A percentile compares a stretch with the other conserved stretches of the same genome.
phyloP scores from a whole-genome alignment of 2,888 invertebrate genomes.

The Trimorus sp. region DNA sequence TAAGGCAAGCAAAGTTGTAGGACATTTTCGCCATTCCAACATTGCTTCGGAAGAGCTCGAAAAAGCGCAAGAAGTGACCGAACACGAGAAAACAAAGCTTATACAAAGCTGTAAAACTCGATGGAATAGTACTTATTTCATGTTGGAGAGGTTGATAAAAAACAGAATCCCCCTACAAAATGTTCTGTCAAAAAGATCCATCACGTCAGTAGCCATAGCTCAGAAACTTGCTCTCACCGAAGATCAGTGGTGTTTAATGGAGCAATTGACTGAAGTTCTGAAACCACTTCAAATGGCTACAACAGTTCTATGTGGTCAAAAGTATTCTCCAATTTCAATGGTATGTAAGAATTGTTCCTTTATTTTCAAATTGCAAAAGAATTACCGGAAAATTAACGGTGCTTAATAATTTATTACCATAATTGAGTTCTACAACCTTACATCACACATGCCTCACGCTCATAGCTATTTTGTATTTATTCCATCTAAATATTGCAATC shows the following conservation, averaged over 20 bases:
- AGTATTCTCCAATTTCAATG: not conserved
- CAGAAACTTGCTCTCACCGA: not conserved
- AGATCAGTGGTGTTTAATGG: not conserved
- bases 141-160: not conserved
- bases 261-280: not conserved
- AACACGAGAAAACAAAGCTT: not conserved
- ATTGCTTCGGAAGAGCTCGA: not conserved
- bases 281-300: constrained; percentile 4
- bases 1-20: constrained; percentile 10
- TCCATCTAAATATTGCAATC: too few species aligned
- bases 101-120: not conserved
- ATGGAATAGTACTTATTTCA: constrained; percentile 6
- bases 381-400: too few species aligned
- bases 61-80: not conserved
- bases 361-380: too few species aligned
- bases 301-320: not conserved
- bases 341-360: too few species aligned
- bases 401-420: too few species aligned
- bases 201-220: not conserved
- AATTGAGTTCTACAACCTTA: too few species aligned
- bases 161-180: constrained; percentile 1
- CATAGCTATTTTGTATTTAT: too few species aligned
- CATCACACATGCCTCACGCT: too few species aligned
- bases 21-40: constrained; percentile 9
- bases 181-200: not conserved